These are phyloP conservation scores for Caloenas nicobarica DNA, from an alignment of 2,113 vertebrate species.

Conservation along the genomic window DNA sequence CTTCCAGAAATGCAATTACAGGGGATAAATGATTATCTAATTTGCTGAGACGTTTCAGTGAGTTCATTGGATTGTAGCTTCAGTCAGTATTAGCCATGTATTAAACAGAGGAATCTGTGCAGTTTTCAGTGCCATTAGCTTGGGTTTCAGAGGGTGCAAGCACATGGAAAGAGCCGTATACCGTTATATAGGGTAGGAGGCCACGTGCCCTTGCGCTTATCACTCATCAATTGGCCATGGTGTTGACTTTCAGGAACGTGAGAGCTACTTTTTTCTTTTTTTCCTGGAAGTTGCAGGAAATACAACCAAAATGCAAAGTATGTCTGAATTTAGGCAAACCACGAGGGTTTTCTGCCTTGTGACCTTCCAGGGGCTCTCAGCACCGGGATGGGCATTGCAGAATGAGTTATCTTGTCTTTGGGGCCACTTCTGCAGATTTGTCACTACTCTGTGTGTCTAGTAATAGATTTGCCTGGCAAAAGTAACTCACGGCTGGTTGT, in stretches of 20 bases:
- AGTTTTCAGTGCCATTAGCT: slow-evolving; percentile 8
- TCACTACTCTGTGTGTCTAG: neutral
- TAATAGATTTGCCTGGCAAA: neutral
- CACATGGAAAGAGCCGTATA: neutral
- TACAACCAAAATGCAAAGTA: neutral
- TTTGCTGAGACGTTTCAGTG: slow-evolving; percentile 25
- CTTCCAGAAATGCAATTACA: slow-evolving; percentile 49
- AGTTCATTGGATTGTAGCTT: slow-evolving; percentile 25
- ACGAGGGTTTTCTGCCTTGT: neutral
- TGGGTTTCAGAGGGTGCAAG: neutral
- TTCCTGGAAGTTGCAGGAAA: neutral
- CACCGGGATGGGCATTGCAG: rapidly evolving
- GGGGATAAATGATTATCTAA: slow-evolving; percentile 39
- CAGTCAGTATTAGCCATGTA: neutral
- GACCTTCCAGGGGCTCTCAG: neutral
- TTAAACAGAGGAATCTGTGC: slow-evolving; percentile 13
- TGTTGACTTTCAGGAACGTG: neutral
- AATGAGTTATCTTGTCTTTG: neutral
- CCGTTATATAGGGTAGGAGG: neutral
- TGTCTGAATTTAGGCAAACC: neutral
- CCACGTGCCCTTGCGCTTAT: neutral
- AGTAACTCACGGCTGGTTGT: neutral
- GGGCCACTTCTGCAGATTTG: neutral
- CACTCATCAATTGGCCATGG: neutral
- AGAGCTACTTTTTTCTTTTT: neutral